Evolutionary conservation across 2,888 invertebrate genomes (phyloP).

Genomic region (Anorthoa munda): DNA sequence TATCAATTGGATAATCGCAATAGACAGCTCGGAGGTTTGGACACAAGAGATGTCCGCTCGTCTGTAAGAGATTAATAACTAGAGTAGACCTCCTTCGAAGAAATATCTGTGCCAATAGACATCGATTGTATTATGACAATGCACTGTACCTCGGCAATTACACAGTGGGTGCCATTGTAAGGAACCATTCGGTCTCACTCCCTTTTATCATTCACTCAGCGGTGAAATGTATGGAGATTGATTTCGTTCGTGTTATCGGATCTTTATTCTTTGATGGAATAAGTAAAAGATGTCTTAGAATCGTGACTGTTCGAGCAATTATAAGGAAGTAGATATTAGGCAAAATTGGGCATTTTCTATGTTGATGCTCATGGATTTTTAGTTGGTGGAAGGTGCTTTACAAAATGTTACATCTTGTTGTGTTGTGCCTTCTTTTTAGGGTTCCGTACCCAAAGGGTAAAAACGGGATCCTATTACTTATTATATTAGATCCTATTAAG

Average conservation of each 20-base stretch:
- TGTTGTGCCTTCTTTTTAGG: too few species aligned
- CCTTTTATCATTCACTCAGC: conserved; percentile 75
- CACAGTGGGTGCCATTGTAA: conserved; percentile 77
- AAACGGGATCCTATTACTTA: too few species aligned
- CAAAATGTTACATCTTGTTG: conserved; percentile 8
- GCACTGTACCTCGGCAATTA: conserved; percentile 80
- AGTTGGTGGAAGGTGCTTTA: not conserved
- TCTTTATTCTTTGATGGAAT: conserved; percentile 65
- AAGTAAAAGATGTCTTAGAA: conserved; percentile 37
- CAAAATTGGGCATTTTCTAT: not conserved
- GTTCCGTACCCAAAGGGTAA: too few species aligned
- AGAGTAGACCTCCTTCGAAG: conserved; percentile 50
- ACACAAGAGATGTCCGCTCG: conserved; percentile 48
- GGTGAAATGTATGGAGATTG: conserved; percentile 79
- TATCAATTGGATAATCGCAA: conserved; percentile 51
- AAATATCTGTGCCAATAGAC: conserved; percentile 73
- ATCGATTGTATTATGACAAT: conserved; percentile 80
- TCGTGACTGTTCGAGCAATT: conserved; percentile 26
- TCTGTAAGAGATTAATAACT: conserved; percentile 64
- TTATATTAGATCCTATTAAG: too few species aligned
- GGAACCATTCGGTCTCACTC: conserved; percentile 70
- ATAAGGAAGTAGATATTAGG: not conserved
- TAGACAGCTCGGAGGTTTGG: conserved; percentile 48
- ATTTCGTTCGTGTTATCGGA: conserved; percentile 75
- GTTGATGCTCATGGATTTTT: not conserved